Evolutionary conservation across 2,113 vertebrate genomes (phyloP).

Genomic region (Gallinago undulata): DNA sequence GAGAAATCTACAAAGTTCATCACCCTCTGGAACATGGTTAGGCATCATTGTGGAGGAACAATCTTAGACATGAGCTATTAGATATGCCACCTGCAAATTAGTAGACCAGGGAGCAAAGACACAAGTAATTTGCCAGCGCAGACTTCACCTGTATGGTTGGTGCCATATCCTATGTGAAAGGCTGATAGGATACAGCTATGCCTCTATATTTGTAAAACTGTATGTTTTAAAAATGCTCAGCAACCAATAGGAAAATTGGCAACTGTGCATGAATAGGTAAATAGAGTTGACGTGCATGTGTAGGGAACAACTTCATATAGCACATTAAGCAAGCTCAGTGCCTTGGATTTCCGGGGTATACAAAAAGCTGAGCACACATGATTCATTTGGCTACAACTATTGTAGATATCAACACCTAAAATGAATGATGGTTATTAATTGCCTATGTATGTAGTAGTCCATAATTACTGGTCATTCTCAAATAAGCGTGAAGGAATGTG

Average conservation of each 20-base stretch:
- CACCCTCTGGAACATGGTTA: not conserved
- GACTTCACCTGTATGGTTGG: not conserved
- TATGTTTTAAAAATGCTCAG: not conserved
- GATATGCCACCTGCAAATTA: not conserved
- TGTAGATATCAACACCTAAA: not conserved
- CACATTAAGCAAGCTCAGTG: not conserved
- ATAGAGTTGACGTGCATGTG: not conserved
- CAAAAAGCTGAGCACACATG: not conserved
- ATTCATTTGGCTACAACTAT: not conserved
- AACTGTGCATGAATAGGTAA: not conserved
- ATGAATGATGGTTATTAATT: constrained; percentile 10
- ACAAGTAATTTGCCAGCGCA: not conserved
- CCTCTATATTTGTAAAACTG: not conserved
- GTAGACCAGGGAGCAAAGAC: not conserved
- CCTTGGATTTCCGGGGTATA: not conserved
- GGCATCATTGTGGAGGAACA: not conserved
- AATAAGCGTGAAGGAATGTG: not conserved
- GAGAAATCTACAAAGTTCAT: not conserved
- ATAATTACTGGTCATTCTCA: not conserved
- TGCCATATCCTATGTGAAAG: not conserved
- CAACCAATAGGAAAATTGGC: not conserved
- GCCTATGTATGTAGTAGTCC: not conserved
- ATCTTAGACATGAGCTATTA: not conserved
- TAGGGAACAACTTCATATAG: not conserved
- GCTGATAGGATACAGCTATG: not conserved